Evolutionary conservation across 1,140 invertebrate genomes (phyloP).

Genomic region (Saccostrea glomerata): DNA sequence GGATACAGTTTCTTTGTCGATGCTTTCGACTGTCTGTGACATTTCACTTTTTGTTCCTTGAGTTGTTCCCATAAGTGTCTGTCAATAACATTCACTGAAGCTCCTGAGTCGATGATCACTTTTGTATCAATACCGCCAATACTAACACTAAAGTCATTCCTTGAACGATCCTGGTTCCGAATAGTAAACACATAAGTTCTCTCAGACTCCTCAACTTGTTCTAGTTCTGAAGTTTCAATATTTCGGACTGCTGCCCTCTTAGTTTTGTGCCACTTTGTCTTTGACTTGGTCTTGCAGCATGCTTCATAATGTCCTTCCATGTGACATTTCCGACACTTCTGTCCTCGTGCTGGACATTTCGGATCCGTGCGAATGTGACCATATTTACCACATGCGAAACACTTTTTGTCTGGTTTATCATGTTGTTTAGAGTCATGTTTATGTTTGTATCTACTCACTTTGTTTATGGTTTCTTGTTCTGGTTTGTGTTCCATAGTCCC

Average conservation of each 20-base stretch:
- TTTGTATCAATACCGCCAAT: conserved; percentile 39
- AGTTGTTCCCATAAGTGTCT: conserved; percentile 36
- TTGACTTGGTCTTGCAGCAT: conserved; percentile 42
- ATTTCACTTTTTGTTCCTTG: not conserved
- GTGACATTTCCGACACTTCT: conserved; percentile 42
- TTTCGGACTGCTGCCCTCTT: not conserved
- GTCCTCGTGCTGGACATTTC: conserved; percentile 42
- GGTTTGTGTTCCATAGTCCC: conserved; percentile 40
- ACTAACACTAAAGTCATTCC: conserved; percentile 11
- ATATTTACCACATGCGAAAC: conserved; percentile 44
- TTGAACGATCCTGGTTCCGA: not conserved
- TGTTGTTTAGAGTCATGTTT: not conserved
- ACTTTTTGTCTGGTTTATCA: not conserved
- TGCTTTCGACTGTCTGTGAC: not conserved
- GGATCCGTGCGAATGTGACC: conserved; percentile 33
- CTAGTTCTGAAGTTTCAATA: conserved; percentile 18
- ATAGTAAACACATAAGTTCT: conserved; percentile 5
- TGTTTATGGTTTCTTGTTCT: conserved; percentile 3
- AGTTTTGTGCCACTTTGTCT: not conserved
- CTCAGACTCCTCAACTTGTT: not conserved
- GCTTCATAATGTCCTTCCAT: conserved; percentile 48
- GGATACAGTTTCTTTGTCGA: conserved; percentile 47
- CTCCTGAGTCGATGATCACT: conserved; percentile 53
- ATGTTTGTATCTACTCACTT: not conserved
- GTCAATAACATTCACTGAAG: conserved; percentile 43